Base-by-base conservation (phyloP, 35 echinoderm and acorn worm genomes). In the Ophiothrix spiculata region DNA sequence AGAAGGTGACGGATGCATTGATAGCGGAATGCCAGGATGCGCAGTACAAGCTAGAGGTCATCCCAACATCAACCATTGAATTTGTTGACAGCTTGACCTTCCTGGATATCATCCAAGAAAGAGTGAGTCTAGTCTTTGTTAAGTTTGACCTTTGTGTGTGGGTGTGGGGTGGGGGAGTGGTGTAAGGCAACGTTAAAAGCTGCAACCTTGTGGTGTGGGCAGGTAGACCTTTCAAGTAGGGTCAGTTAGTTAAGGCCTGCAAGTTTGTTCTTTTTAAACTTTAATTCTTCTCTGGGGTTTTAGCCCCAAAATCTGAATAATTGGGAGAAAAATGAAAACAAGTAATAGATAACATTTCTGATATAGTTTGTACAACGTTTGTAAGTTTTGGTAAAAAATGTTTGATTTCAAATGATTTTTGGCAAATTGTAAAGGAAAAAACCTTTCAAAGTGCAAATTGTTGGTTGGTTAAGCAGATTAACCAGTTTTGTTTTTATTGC, bases 21-120 rank as follows among this genome's bases (percentile, higher is more conserved):
- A 98, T 98, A 12, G 95, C 95, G 19, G 95, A 98, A 74, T 81
- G 84, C 54, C 95, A 98, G 63, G 95, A 98, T 89, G 95, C 95
- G 10, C 95, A 98, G 88, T 98, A 98, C 77, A 97, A 98, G 77
- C 85, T 94, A 32, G 95, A 98, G 56, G 40, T 98, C 0, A 36
- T 88, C 25, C 95, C 95, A 4, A 93, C 84, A 32, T 85, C 88
- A 0, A 98, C 95, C 35, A 64, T 86, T 17, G 95, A 98, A 74
- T 98, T 93, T 91, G 95, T 98, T 8, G 95, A 98, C 42, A 93
- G 91, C 54, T 86, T 98, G 25, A 89, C 92, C 21, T 98, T 98
- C 91, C 69, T 98, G 75, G 95, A 98, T 91, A 86, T 94, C 37
- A 98, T 98, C 33, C 95, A 98, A 73, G 45, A 77, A 37, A 93